Conservation (phyloP, 2,113 vertebrate genomes). For the Apteryx owenii region DNA sequence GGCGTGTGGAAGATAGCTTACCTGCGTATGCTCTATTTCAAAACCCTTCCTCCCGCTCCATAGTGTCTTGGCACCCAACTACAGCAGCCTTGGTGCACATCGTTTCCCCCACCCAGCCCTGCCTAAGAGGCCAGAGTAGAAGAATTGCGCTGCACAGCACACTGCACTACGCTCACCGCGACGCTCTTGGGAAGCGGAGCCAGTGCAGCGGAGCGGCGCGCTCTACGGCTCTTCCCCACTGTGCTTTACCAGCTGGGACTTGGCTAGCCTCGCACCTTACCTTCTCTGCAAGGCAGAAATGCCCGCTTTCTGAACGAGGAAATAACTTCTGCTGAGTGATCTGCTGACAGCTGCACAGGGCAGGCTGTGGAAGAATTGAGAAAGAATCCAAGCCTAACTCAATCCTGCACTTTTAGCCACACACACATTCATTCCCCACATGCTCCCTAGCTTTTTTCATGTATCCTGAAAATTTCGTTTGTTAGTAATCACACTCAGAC, state of each 20-base stretch:
- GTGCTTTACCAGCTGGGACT: background rate
- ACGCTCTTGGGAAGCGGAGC: background rate
- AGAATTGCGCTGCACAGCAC: background rate
- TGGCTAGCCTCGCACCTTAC: background rate
- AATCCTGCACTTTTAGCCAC: slow-evolving; percentile 3
- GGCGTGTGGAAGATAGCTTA: background rate
- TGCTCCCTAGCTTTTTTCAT: background rate
- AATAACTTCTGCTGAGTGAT: background rate
- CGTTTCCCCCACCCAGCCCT: background rate
- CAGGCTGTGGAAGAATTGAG: background rate
- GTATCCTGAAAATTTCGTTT: slow-evolving; percentile 10
- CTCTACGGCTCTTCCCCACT: background rate
- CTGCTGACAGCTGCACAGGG: background rate
- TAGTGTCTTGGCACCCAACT: background rate
- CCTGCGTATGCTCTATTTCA: background rate
- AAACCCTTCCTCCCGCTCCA: background rate
- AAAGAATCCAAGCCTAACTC: background rate
- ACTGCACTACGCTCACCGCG: background rate
- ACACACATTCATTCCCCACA: slow-evolving; percentile 15
- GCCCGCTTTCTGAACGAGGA: slow-evolving; percentile 1
- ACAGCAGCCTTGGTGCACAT: background rate
- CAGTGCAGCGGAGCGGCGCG: background rate
- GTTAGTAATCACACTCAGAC: slow-evolving; percentile 18
- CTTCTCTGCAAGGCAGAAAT: background rate
- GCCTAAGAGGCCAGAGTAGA: background rate